Base-by-base conservation (phyloP, 2,888 invertebrate species). In the Taphrorychus bicolor region DNA sequence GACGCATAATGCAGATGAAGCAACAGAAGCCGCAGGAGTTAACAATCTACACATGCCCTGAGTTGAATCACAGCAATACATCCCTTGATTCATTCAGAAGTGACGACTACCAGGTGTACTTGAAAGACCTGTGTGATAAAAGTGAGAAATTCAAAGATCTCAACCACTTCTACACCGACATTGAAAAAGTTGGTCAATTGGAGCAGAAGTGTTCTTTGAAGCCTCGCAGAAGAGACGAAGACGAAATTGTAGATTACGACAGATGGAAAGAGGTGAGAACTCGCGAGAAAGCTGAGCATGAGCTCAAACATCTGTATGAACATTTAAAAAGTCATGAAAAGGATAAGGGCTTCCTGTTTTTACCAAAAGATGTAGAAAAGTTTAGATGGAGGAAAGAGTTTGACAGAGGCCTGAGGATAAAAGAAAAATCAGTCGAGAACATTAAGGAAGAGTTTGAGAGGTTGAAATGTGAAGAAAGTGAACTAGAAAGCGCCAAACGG, bases 401-500 rank as follows among this genome's bases (percentile, higher is more conserved):
- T 21, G 95, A 95, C 77, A 85, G 90, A 71, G 92, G 94, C 0
- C 82, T 97, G 40, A 86, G 91, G 75, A 88, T 89, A 41, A 94
- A 93, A 79, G 93, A 95, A 79, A 91, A 92, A 78, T 95, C 95
- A 0, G 93, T 96, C 0, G 93, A 93, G 80, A 92, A 96, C 81
- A 86, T 96, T 7, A 89, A 90, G 74, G 90, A 91, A 70, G 89
- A 90, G 75, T 93, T 93, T 75, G 88, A 89, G 76, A 88, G 87
- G 76, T 82, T 89, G 64, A 84, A 87, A 54, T 83, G 84, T 11
- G 85, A 85, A 73, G 73, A 79, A 83, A 82, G 79, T 32, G 82
- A 86, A 73, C 69, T 81, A 75, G 83, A 88, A 77, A 77, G 85
- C 75, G 74, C 82, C 66, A 82, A 79, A 61, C 79, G 82, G 57